Conservation (phyloP, 2,113 vertebrate species). For the Onychostoma macrolepis region DNA sequence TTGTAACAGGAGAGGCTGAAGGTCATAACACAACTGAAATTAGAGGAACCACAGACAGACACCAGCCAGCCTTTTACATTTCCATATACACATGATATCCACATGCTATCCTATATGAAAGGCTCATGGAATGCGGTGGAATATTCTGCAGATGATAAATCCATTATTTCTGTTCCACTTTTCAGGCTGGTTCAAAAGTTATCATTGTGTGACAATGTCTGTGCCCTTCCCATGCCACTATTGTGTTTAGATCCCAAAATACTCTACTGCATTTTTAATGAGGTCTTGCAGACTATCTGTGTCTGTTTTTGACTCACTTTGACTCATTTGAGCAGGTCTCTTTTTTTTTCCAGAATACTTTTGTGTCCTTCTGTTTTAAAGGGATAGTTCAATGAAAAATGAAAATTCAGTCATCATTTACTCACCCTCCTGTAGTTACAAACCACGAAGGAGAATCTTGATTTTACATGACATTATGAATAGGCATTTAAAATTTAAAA, state of each 20-base stretch:
- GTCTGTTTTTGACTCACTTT: slow-evolving; percentile 66
- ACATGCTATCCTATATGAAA: neutral
- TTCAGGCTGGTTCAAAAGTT: neutral
- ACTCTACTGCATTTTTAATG: slow-evolving; percentile 75
- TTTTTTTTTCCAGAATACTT: neutral
- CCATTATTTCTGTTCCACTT: neutral
- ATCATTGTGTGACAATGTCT: slow-evolving; percentile 63
- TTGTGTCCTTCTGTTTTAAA: slow-evolving; percentile 66
- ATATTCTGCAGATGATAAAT: neutral
- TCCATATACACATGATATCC: neutral
- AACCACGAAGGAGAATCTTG: neutral
- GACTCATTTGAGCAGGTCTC: neutral
- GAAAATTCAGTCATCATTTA: neutral
- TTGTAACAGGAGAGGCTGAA: slow-evolving; percentile 5
- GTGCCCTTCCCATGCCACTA: slow-evolving; percentile 64
- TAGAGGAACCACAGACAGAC: neutral
- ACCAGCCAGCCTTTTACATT: neutral
- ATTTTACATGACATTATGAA: neutral
- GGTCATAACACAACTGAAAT: slow-evolving; percentile 15
- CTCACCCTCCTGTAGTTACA: neutral
- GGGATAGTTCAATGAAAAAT: neutral
- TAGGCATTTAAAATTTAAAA: neutral
- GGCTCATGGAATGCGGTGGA: neutral
- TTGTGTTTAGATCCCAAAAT: slow-evolving; percentile 73
- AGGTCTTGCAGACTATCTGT: slow-evolving; percentile 66